phyloP scores from a whole-genome alignment of 2,797 vertebrate species.

The Geotrypetes seraphini region DNA sequence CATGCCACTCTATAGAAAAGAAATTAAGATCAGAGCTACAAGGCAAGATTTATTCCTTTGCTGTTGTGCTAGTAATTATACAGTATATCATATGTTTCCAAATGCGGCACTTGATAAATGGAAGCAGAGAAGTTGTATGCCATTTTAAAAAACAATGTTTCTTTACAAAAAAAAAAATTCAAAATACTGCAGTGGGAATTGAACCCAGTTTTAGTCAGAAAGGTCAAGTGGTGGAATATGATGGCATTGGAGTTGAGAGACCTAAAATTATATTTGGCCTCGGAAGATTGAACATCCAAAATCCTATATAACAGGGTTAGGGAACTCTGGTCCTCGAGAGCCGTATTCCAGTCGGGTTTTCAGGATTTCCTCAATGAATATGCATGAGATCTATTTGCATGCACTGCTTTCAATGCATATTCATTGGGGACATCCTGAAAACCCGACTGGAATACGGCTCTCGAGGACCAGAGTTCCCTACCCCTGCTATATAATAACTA shows the following conservation, averaged over 20 bases:
- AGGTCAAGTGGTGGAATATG: conserved; percentile 2
- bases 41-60: not conserved
- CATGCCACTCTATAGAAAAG: not conserved
- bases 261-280: conserved; percentile 15
- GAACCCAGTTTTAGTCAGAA: not conserved
- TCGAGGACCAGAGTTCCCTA: too few relatives aligned
- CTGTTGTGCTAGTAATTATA: not conserved
- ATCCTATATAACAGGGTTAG: too few relatives aligned
- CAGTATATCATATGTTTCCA: not conserved
- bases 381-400: too few relatives aligned
- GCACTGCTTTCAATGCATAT: too few relatives aligned
- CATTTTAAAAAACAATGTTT: not conserved
- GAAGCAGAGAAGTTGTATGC: not conserved
- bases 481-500: too few relatives aligned
- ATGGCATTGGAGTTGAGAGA: conserved; percentile 21
- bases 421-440: too few relatives aligned
- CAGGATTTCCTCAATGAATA: too few relatives aligned
- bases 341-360: too few relatives aligned
- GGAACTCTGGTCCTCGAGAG: too few relatives aligned
- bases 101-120: not conserved
- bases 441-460: too few relatives aligned
- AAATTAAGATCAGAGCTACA: not conserved
- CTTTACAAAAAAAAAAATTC: not conserved
- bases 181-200: not conserved
- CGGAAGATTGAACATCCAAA: too few relatives aligned